Evolutionary conservation across 2,797 vertebrate genomes (phyloP).

Genomic region (Leontopithecus rosalia): DNA sequence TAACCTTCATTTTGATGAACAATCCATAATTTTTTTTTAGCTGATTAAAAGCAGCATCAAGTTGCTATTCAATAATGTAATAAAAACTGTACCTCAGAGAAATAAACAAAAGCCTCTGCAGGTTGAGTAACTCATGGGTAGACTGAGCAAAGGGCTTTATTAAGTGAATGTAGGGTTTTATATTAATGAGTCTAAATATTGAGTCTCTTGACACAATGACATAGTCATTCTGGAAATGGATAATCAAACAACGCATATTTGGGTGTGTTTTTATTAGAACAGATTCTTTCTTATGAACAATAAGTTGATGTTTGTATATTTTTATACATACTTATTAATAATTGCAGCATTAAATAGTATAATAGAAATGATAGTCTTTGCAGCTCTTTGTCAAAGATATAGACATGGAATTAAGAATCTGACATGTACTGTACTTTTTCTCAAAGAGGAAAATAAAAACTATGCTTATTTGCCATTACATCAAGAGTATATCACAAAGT

Average conservation of each 20-base stretch:
- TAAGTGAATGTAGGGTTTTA: not conserved
- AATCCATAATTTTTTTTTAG: not conserved
- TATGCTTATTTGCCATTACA: constrained; percentile 51
- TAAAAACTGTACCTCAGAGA: not conserved
- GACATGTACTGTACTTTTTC: constrained; percentile 65
- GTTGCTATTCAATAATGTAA: not conserved
- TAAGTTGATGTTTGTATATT: constrained; percentile 72
- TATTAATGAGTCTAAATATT: not conserved
- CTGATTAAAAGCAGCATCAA: not conserved
- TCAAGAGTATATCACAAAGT: constrained; percentile 35
- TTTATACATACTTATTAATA: constrained; percentile 57
- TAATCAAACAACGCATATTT: constrained; percentile 60
- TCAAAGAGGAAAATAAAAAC: constrained; percentile 44
- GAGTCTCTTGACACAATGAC: not conserved
- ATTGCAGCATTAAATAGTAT: constrained; percentile 74
- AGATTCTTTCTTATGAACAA: constrained; percentile 15
- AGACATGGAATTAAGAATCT: constrained; percentile 81
- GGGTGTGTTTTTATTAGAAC: constrained; percentile 40
- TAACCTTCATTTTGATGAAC: not conserved
- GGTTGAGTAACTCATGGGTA: not conserved
- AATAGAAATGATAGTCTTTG: constrained; percentile 79
- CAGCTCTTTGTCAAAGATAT: constrained; percentile 77
- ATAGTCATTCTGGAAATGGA: constrained; percentile 10
- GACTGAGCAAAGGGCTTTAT: not conserved
- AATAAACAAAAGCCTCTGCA: not conserved